phyloP scores from a whole-genome alignment of 2,113 vertebrate genomes.

The Chaetodon trifascialis region DNA sequence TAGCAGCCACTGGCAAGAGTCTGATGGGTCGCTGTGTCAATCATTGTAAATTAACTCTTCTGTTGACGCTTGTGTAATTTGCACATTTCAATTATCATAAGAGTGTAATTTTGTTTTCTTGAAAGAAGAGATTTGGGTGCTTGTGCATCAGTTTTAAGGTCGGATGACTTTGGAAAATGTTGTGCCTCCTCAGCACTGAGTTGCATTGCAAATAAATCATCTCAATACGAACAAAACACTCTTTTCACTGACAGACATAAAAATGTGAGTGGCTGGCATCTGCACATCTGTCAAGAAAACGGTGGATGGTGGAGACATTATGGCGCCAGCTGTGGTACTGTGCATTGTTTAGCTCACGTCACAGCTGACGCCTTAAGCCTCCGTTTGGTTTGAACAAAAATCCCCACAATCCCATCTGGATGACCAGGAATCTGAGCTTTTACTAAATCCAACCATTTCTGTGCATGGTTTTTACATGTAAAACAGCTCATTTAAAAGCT shows the following conservation, averaged over 20 bases:
- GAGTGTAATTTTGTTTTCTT: slow-evolving; percentile 13
- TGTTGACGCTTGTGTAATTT: slow-evolving; percentile 7
- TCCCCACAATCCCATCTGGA: slow-evolving; percentile 23
- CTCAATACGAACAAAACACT: slow-evolving; percentile 22
- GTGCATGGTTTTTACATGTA: slow-evolving; percentile 4
- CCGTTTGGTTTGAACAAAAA: slow-evolving; percentile 19
- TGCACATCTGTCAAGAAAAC: slow-evolving; percentile 33
- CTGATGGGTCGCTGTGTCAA: slow-evolving; percentile 13
- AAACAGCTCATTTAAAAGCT: slow-evolving; percentile 37
- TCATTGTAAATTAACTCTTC: slow-evolving; percentile 21
- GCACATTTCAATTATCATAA: slow-evolving; percentile 6
- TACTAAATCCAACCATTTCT: slow-evolving; percentile 22
- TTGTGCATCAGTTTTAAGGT: slow-evolving; percentile 14
- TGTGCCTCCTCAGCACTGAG: slow-evolving; percentile 35
- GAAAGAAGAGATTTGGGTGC: slow-evolving; percentile 14
- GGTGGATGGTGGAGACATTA: slow-evolving; percentile 4
- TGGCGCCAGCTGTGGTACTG: not conserved
- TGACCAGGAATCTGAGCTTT: slow-evolving; percentile 21
- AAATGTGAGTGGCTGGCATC: slow-evolving; percentile 30
- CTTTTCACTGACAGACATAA: slow-evolving; percentile 23
- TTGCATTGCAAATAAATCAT: slow-evolving; percentile 45
- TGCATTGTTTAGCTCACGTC: slow-evolving; percentile 21
- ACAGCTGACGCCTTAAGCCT: slow-evolving; percentile 25
- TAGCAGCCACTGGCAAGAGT: not conserved
- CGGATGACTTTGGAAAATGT: slow-evolving; percentile 38